Evolutionary conservation across 2,797 vertebrate species (phyloP).

Genomic region (Tangara arthus): DNA sequence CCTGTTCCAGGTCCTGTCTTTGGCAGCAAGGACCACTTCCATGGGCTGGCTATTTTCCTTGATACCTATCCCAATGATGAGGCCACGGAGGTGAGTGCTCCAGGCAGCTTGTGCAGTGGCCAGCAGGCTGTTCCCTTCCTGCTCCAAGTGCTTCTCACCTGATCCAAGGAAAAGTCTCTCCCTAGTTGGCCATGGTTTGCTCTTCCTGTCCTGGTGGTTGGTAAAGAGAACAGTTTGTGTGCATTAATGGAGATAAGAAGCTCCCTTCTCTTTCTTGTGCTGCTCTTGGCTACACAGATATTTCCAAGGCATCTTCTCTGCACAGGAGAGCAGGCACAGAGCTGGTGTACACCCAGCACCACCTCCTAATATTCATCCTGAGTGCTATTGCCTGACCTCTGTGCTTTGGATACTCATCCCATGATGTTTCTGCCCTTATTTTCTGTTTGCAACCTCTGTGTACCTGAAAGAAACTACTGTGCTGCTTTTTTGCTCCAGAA

Average conservation of each 20-base stretch:
- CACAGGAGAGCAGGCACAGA: background rate
- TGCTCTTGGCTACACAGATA: background rate
- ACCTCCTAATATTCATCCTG: background rate
- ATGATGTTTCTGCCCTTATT: background rate
- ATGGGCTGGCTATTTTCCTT: slow-evolving; percentile 92
- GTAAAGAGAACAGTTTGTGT: background rate
- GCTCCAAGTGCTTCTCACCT: background rate
- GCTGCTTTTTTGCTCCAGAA: background rate
- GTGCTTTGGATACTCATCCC: background rate
- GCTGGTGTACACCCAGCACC: background rate
- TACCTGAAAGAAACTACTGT: background rate
- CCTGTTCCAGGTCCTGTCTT: slow-evolving; percentile 87
- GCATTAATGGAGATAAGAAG: background rate
- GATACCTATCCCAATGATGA: slow-evolving; percentile 97
- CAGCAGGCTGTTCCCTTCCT: background rate
- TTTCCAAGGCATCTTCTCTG: background rate
- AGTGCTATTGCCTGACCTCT: background rate
- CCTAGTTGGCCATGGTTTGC: rapidly evolving
- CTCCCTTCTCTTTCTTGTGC: background rate
- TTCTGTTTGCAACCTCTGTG: background rate
- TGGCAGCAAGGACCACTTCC: slow-evolving; percentile 93
- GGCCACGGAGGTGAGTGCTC: slow-evolving; percentile 86
- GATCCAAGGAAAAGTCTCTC: background rate
- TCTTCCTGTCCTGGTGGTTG: background rate
- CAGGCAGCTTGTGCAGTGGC: background rate